Conservation (phyloP, 2,888 invertebrate species). For the Cremastinae sp. region DNA sequence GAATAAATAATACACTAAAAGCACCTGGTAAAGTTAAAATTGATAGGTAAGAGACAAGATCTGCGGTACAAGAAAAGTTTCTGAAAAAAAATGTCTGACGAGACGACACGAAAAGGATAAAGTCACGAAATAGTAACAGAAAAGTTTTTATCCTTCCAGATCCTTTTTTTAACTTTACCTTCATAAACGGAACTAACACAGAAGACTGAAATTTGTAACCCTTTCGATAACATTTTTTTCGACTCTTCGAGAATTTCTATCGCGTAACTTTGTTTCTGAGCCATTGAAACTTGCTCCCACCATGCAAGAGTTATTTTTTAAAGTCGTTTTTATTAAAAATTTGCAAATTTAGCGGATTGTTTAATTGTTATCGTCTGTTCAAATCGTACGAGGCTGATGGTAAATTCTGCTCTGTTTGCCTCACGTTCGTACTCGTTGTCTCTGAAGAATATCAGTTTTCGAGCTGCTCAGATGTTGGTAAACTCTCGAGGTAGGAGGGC, state of each 20-base stretch:
- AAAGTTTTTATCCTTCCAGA: constrained; percentile 42
- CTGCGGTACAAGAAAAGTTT: not conserved
- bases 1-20: constrained; percentile 56
- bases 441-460: constrained; percentile 37
- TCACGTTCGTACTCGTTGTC: constrained; percentile 17
- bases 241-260: too few species aligned
- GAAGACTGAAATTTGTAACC: too few species aligned
- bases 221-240: too few species aligned
- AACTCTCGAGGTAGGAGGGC: not conserved
- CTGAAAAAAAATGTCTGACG: constrained; percentile 15
- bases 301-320: too few species aligned
- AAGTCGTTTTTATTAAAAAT: not conserved
- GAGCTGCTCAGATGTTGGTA: constrained; percentile 29
- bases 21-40: constrained; percentile 43
- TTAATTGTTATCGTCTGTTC: too few species aligned
- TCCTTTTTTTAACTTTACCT: constrained; percentile 18
- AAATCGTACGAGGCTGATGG: not conserved
- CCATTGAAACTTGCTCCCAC: too few species aligned
- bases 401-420: constrained; percentile 4
- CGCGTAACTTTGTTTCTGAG: too few species aligned
- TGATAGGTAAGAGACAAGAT: constrained; percentile 19
- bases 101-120: constrained; percentile 17
- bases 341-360: not conserved
- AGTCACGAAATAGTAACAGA: constrained; percentile 3
- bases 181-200: too few species aligned